Evolutionary conservation across 2,888 invertebrate species (phyloP), one percentile per base, ranked within the genome.

Genomic region (Gasteruption jaculator): DNA sequence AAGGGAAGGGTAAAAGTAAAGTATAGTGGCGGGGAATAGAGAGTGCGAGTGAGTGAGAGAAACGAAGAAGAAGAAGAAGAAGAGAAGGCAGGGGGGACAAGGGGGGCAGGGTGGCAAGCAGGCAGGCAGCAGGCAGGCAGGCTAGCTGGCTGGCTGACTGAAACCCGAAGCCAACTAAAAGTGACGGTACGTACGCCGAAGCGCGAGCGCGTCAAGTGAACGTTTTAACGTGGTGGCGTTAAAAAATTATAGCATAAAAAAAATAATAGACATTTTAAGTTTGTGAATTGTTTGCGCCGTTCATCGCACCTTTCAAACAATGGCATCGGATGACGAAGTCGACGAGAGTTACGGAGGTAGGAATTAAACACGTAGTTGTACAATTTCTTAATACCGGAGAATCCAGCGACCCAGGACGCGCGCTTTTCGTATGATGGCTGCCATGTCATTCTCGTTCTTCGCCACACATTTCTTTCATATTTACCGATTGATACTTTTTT

Each of bases 251-350:
- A n/a, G n/a, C n/a, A n/a, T n/a, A 27, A 3, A 4, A 14, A 10
- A 11, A 14, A 27, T 10, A 14, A n/a, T n/a, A n/a, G n/a, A n/a
- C n/a, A n/a, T n/a, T n/a, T n/a, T n/a, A n/a, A n/a, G n/a, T n/a
- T n/a, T n/a, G n/a, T n/a, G n/a, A n/a, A n/a, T n/a, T n/a, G n/a
- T n/a, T n/a, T n/a, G n/a, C n/a, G n/a, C n/a, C n/a, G n/a, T n/a
- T n/a, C n/a, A n/a, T n/a, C n/a, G n/a, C n/a, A n/a, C n/a, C n/a
- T n/a, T n/a, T n/a, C n/a, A n/a, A 45, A 59, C 50, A 73, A 89
- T 89, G 89, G 89, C 88, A 73, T 89, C 89, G 53, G 89, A 89
- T 65, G 89, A 89, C 68, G 89, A 89, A 75, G 82, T 88, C 71
- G 89, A 89, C 65, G 90, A 88, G 71, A 85, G 82, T 71, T 85